Evolutionary conservation across 2,888 invertebrate genomes (phyloP).

Genomic region (Chorisops tibialis): DNA sequence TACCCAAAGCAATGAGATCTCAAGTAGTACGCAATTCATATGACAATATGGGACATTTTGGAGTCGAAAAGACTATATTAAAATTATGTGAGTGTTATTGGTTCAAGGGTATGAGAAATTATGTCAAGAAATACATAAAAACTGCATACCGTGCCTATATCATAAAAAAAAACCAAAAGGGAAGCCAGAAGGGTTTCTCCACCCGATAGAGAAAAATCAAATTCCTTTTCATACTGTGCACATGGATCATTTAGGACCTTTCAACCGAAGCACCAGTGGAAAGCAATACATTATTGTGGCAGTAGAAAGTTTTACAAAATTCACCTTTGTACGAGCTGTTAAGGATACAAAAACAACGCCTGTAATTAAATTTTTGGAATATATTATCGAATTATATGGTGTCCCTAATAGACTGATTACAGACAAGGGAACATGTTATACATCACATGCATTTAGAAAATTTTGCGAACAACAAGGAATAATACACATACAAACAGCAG

Average conservation of each 20-base stretch:
- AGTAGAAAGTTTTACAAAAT: conserved; percentile 47
- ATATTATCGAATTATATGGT: conserved; percentile 40
- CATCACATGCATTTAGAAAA: no score
- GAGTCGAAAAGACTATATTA: conserved; percentile 36
- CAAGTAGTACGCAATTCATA: conserved; percentile 34
- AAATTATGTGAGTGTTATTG: conserved; percentile 43
- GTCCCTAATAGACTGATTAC: no score
- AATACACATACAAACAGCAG: no score
- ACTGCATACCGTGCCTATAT: conserved; percentile 41
- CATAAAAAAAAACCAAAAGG: conserved; percentile 40
- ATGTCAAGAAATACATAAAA: conserved; percentile 46
- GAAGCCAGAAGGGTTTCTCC: conserved; percentile 34
- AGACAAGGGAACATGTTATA: no score
- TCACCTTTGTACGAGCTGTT: conserved; percentile 41
- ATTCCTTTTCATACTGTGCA: conserved; percentile 49
- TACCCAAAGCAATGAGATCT: conserved; percentile 33
- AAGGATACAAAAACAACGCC: conserved; percentile 39
- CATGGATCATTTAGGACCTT: conserved; percentile 50
- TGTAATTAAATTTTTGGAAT: conserved; percentile 38
- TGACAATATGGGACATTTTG: conserved; percentile 35
- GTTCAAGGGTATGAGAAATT: conserved; percentile 46
- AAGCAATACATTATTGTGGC: conserved; percentile 43
- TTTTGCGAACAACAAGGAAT: no score
- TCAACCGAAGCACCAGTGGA: conserved; percentile 40
- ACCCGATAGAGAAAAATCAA: conserved; percentile 38